Conservation (phyloP, 2,797 vertebrate genomes). For the Thamnophis elegans region DNA sequence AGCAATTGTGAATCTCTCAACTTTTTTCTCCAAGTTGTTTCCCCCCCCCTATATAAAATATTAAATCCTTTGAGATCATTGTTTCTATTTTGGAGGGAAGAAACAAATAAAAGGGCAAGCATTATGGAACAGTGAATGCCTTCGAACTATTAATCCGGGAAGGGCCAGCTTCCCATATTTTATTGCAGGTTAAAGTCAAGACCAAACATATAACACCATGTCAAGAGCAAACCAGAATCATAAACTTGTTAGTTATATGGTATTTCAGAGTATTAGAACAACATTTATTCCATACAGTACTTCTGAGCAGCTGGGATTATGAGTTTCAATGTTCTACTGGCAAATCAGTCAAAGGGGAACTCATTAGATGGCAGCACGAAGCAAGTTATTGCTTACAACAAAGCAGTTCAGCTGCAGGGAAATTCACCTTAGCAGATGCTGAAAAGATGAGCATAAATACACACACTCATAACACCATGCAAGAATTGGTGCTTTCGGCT, state of each 20-base stretch:
- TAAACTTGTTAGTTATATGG: not conserved
- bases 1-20: not conserved
- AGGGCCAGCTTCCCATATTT: too few species aligned
- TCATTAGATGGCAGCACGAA: slow-evolving; percentile 28
- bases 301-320: not conserved
- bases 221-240: not conserved
- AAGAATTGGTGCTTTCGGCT: not conserved
- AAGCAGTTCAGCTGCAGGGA: not conserved
- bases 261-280: not conserved
- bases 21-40: not conserved
- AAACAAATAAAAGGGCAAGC: not conserved
- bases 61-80: not conserved
- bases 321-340: not conserved
- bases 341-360: not conserved
- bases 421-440: not conserved
- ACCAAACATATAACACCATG: not conserved
- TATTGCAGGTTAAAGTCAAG: not conserved
- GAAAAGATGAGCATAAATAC: not conserved
- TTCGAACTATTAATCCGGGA: not conserved
- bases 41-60: not conserved
- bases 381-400: not conserved
- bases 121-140: not conserved
- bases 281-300: not conserved
- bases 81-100: not conserved
- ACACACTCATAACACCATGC: not conserved